Conservation (phyloP, 2,888 invertebrate species). For the Oscheius sp. region DNA sequence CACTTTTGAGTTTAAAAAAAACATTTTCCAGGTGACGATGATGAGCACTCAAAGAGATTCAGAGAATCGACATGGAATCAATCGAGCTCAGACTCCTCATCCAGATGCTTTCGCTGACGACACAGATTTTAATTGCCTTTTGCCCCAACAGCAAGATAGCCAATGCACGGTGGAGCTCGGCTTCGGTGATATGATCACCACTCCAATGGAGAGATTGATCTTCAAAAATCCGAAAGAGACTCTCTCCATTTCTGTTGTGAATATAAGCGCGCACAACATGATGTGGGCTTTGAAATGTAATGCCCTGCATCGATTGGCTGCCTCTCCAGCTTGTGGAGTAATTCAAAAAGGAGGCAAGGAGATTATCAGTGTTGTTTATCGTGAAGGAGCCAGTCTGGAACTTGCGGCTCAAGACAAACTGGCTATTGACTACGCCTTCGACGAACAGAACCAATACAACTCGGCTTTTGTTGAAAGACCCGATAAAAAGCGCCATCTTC, state of each 20-base stretch:
- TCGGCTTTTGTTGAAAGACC: background rate
- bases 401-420: too few species aligned
- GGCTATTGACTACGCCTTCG: constrained; percentile 23
- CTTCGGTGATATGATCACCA: constrained; percentile 18
- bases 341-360: background rate
- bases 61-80: background rate
- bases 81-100: constrained; percentile 17
- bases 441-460: constrained; percentile 2
- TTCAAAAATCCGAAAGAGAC: background rate
- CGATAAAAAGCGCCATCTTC: constrained; percentile 20
- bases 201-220: constrained; percentile 16
- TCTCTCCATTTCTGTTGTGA: background rate
- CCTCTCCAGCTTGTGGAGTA: constrained; percentile 28
- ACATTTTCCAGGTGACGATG: background rate
- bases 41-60: background rate
- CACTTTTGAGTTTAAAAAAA: too few species aligned
- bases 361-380: background rate
- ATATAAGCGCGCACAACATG: constrained; percentile 1
- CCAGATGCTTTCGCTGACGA: background rate
- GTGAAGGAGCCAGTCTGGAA: background rate
- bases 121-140: background rate
- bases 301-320: constrained; percentile 13
- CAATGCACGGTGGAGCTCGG: background rate
- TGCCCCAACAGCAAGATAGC: background rate
- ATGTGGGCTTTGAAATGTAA: constrained; percentile 27